phyloP scores from a whole-genome alignment of 2,888 invertebrate genomes.

The Plebejus argus region DNA sequence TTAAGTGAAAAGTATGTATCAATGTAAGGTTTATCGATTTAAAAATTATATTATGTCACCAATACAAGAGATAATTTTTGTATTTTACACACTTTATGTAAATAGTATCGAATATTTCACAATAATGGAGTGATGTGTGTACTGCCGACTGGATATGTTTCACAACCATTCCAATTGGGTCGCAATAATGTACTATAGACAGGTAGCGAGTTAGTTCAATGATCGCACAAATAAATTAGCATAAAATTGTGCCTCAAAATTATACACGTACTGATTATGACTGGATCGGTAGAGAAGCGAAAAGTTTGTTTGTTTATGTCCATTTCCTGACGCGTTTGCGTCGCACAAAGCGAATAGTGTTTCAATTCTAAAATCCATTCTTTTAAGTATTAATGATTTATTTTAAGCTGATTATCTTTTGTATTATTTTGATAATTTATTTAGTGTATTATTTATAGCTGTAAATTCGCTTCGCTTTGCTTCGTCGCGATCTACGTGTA shows the following conservation, averaged over 20 bases:
- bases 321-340: slow-evolving; percentile 15
- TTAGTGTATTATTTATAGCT: slow-evolving; percentile 62
- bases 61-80: slow-evolving; percentile 48
- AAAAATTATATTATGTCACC: slow-evolving; percentile 40
- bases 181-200: slow-evolving; percentile 43
- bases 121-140: slow-evolving; percentile 56
- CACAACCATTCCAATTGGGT: slow-evolving; percentile 69
- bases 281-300: slow-evolving; percentile 29
- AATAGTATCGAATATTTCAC: slow-evolving; percentile 59
- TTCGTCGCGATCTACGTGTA: slow-evolving; percentile 62
- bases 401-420: slow-evolving; percentile 45
- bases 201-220: slow-evolving; percentile 40
- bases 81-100: slow-evolving; percentile 58
- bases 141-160: slow-evolving; percentile 49
- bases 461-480: slow-evolving; percentile 74
- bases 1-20: slow-evolving; percentile 55
- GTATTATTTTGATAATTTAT: slow-evolving; percentile 69
- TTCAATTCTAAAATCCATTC: slow-evolving; percentile 21
- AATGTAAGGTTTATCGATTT: slow-evolving; percentile 55
- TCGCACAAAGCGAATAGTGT: slow-evolving; percentile 14
- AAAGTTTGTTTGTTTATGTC: background rate
- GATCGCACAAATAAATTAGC: slow-evolving; percentile 45
- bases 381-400: slow-evolving; percentile 32
- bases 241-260: slow-evolving; percentile 33
- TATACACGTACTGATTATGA: slow-evolving; percentile 28